These are phyloP conservation scores for Lutjanus argentimaculatus DNA, from an alignment of 2,797 vertebrate genomes.

Conservation along the genomic window DNA sequence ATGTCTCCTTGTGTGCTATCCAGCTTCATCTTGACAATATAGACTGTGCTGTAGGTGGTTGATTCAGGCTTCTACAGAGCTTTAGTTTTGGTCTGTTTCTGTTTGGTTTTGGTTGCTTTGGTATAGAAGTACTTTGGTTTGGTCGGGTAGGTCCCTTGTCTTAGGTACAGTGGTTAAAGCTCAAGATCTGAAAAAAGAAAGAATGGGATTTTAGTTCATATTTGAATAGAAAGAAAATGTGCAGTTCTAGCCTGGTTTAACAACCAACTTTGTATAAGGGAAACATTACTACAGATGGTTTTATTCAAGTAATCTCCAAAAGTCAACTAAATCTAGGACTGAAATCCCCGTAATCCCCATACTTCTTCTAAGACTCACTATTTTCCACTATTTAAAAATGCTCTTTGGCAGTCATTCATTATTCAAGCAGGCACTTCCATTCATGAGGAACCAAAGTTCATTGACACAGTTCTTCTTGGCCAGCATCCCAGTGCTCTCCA, in stretches of 20 bases:
- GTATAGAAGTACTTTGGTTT: conserved; percentile 66
- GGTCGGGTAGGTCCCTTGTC: conserved; percentile 36
- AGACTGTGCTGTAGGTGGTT: not conserved
- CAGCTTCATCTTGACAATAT: conserved; percentile 77
- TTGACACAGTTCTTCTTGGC: conserved; percentile 25
- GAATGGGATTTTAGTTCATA: conserved; percentile 7
- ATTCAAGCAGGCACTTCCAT: conserved; percentile 19
- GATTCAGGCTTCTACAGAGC: not conserved
- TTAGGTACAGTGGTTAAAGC: conserved; percentile 68
- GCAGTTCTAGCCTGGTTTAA: not conserved
- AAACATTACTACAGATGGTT: not conserved
- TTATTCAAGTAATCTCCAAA: not conserved
- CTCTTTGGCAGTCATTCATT: conserved; percentile 7
- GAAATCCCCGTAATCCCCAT: not conserved
- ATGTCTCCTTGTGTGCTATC: conserved; percentile 75
- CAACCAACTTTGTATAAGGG: not conserved
- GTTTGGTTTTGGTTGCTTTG: conserved; percentile 74
- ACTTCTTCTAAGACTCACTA: not conserved
- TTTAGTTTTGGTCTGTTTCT: conserved; percentile 34
- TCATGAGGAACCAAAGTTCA: conserved; percentile 41
- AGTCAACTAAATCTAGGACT: not conserved
- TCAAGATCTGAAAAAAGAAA: conserved; percentile 63
- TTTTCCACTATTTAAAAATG: not conserved
- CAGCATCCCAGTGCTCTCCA: not conserved
- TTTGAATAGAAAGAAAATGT: not conserved